Percentiles rank a stretch among this genome's conserved stretches.
phyloP scores from a whole-genome alignment of 2,797 vertebrate species.

The Dryobates pubescens region DNA sequence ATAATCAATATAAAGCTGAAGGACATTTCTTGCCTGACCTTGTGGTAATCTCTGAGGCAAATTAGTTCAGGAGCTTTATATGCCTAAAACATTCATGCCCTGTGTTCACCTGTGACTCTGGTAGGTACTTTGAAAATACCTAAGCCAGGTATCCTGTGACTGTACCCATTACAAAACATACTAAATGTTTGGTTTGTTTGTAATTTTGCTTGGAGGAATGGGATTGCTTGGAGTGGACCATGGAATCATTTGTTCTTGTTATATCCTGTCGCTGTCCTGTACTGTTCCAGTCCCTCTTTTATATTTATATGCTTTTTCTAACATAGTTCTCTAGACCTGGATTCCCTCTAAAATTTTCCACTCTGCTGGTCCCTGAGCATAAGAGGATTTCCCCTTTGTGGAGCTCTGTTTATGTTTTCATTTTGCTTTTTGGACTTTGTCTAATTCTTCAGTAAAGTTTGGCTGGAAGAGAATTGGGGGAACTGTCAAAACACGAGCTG shows the following conservation, averaged over 20 bases:
- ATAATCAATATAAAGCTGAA: not conserved
- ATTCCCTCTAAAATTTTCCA: slow-evolving; percentile 31
- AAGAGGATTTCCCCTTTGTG: slow-evolving; percentile 44
- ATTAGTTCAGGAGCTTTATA: not conserved
- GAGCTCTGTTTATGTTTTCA: slow-evolving; percentile 31
- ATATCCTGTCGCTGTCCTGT: not conserved
- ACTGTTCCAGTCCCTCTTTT: not conserved
- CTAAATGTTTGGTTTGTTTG: not conserved
- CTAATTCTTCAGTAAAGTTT: slow-evolving; percentile 15
- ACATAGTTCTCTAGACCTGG: not conserved
- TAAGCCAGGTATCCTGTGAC: not conserved
- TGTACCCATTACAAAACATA: not conserved
- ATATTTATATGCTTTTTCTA: not conserved
- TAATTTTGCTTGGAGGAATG: not conserved
- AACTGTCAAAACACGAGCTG: slow-evolving; percentile 29
- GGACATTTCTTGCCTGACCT: not conserved
- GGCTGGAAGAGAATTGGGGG: slow-evolving; percentile 33
- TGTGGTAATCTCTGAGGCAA: not conserved
- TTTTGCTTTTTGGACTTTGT: slow-evolving; percentile 37
- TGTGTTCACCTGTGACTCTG: not conserved
- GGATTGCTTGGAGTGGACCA: not conserved
- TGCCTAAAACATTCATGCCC: not conserved
- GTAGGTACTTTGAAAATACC: not conserved
- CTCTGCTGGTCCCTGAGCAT: not conserved
- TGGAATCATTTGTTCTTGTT: not conserved